Percentiles rank a stretch among this genome's conserved stretches.
Evolutionary conservation across 2,888 invertebrate species (phyloP).

Genomic region (Drosophila helvetica): DNA sequence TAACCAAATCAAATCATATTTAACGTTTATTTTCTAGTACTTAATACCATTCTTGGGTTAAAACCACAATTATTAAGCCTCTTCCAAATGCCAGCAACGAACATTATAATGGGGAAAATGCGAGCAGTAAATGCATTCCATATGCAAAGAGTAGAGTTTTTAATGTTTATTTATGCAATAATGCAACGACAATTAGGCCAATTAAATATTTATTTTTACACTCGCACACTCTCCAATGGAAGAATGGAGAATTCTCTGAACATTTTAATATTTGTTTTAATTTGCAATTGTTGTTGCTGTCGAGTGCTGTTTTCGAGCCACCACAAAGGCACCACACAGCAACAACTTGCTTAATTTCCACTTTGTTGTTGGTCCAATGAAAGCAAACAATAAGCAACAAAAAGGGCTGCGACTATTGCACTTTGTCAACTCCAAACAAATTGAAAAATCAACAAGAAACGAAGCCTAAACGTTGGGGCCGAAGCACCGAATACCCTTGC

Average conservation of each 20-base stretch:
- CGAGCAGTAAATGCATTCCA: slow-evolving; percentile 44
- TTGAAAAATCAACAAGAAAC: slow-evolving; percentile 46
- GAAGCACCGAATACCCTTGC: neutral
- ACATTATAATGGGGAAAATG: neutral
- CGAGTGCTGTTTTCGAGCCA: neutral
- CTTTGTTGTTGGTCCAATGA: slow-evolving; percentile 44
- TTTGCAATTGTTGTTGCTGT: slow-evolving; percentile 34
- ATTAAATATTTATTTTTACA: slow-evolving; percentile 73
- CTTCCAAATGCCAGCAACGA: no score
- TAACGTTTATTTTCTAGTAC: neutral
- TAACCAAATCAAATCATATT: no score
- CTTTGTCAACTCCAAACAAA: slow-evolving; percentile 67
- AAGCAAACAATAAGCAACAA: slow-evolving; percentile 37
- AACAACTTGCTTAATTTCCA: slow-evolving; percentile 60
- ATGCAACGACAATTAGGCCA: slow-evolving; percentile 66
- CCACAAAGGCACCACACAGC: slow-evolving; percentile 20
- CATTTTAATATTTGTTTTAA: slow-evolving; percentile 51
- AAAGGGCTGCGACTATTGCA: slow-evolving; percentile 42
- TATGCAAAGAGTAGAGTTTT: slow-evolving; percentile 42
- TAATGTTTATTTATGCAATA: slow-evolving; percentile 68
- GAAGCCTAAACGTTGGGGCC: neutral
- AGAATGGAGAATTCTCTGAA: slow-evolving; percentile 18
- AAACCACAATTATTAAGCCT: slow-evolving; percentile 41
- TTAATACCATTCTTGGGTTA: neutral
- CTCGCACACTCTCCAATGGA: slow-evolving; percentile 25